Percentiles rank a stretch among this genome's conserved stretches.
phyloP scores from a whole-genome alignment of 2,797 vertebrate genomes.

The Pristis pectinata region DNA sequence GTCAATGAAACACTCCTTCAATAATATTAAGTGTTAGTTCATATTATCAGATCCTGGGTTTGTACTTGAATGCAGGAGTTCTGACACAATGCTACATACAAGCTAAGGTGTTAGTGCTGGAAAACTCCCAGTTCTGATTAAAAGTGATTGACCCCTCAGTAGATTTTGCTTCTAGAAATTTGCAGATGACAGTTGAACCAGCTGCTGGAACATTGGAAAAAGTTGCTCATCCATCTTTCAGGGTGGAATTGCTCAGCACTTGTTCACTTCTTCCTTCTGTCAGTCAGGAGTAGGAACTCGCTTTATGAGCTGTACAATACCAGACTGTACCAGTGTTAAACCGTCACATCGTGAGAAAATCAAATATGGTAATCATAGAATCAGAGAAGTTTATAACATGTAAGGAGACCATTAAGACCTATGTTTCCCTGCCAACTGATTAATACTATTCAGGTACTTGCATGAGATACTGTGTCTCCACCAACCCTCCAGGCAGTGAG shows the following conservation, averaged over 20 bases:
- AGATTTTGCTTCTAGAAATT: background rate
- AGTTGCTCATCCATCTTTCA: background rate
- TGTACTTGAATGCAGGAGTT: background rate
- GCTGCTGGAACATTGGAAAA: background rate
- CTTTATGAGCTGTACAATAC: background rate
- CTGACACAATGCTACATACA: background rate
- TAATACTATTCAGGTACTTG: too few relatives aligned
- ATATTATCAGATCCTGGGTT: background rate
- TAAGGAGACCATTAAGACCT: too few relatives aligned
- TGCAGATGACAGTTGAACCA: background rate
- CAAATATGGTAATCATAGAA: too few relatives aligned
- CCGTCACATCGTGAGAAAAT: background rate
- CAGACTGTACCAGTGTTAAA: background rate
- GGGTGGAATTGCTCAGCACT: background rate
- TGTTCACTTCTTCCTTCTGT: background rate
- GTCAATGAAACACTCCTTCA: background rate
- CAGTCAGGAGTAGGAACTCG: background rate
- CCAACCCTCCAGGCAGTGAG: too few relatives aligned
- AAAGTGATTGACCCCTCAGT: background rate
- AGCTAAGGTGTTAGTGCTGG: background rate
- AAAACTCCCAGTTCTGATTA: background rate
- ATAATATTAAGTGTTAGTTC: background rate
- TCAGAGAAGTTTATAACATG: too few relatives aligned
- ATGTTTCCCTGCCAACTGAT: too few relatives aligned
- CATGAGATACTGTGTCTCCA: too few relatives aligned